Base-by-base conservation (phyloP, 2,888 invertebrate species). In the Idaea straminata region DNA sequence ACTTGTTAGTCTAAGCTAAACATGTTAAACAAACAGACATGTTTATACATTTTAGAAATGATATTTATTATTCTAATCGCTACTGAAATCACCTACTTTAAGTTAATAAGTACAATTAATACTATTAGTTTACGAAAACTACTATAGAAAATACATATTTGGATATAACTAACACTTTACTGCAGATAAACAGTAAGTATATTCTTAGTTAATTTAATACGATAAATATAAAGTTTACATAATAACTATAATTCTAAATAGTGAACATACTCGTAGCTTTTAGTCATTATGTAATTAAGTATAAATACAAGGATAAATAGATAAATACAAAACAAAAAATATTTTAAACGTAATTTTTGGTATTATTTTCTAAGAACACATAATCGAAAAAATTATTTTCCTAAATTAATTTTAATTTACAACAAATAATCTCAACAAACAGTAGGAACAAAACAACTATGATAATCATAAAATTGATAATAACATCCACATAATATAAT, bases 11-110 rank as follows among this genome's bases (percentile, higher is more conserved):
- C 91, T 92, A 80, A 77, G 82, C 92, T 92, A 92, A 89, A 92
- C 92, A 92, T 92, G 92, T 92, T 92, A 92, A 92, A 92, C 91
- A 92, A 92, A 92, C 92, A 92, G 87, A 92, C 92, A 82, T 84
- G 83, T 89, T 89, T 82, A 86, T 88, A 86, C 89, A 88, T 87
- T 91, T 88, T 85, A 89, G 83, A 90, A 91, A 91, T 89, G 87
- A 89, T 84, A 83, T 92, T 92, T 92, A 92, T 92, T 92, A 86
- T 86, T 91, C 92, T 91, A 85, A 79, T 73, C 13, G 74, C 91
- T 92, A 91, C 89, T 77, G 80, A 87, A 83, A 82, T 80, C 78
- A 77, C 87, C 88, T 89, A 91, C 83, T 83, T 84, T 83, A 87
- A 84, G 88, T 89, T 90, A 90, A 85, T 89, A 79, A 78, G 76